Evolutionary conservation across 2,888 invertebrate species (phyloP).

Genomic region (Apodemia zela): DNA sequence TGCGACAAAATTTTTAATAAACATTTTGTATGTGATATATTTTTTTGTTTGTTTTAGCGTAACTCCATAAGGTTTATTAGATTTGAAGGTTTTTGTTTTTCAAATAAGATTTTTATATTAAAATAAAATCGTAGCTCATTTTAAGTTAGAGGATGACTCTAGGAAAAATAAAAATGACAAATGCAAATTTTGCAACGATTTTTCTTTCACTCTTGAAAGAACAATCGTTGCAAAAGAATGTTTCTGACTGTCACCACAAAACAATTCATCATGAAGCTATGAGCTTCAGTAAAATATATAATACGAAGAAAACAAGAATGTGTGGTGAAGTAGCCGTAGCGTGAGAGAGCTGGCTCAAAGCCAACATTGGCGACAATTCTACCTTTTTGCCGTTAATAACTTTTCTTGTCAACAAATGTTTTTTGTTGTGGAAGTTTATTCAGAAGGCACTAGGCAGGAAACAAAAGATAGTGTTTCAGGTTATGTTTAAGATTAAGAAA

Average conservation of each 20-base stretch:
- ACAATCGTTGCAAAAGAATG: conserved; percentile 6
- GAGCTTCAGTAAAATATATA: conserved; percentile 25
- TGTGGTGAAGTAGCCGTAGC: conserved; percentile 12
- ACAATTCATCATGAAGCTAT: conserved; percentile 35
- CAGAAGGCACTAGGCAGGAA: conserved; percentile 15
- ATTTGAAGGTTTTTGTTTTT: too few species aligned
- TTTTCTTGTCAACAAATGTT: conserved; percentile 52
- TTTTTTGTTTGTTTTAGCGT: too few species aligned
- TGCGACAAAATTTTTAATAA: too few species aligned
- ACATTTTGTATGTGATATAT: too few species aligned
- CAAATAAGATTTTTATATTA: too few species aligned
- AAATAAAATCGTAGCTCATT: too few species aligned
- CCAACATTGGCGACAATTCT: conserved; percentile 51
- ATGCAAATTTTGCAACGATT: not conserved
- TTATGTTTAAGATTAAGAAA: conserved; percentile 3
- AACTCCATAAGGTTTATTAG: too few species aligned
- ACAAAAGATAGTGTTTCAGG: not conserved
- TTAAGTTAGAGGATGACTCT: not conserved
- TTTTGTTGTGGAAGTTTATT: conserved; percentile 30
- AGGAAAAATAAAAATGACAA: not conserved
- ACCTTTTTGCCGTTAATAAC: conserved; percentile 45
- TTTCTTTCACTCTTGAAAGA: not conserved
- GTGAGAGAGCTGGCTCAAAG: conserved; percentile 43
- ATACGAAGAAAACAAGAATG: conserved; percentile 27
- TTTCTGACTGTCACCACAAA: conserved; percentile 24